phyloP scores from a whole-genome alignment of 2,888 invertebrate genomes.

The Morpho helenor region DNA sequence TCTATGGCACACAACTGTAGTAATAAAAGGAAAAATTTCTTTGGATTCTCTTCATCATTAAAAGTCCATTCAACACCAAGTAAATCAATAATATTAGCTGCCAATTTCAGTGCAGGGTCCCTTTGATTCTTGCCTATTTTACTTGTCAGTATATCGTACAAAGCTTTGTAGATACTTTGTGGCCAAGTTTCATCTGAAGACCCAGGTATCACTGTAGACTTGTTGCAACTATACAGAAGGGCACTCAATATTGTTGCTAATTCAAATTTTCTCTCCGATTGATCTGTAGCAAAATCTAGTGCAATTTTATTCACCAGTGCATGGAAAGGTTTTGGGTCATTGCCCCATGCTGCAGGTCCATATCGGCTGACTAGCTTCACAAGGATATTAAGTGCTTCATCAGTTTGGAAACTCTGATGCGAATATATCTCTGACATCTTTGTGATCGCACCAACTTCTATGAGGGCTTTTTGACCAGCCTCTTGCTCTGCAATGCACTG shows the following conservation, averaged over 20 bases:
- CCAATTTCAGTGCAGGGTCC: conserved; percentile 91
- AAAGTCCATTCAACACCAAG: conserved; percentile 92
- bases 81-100: conserved; percentile 88
- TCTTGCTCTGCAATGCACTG: conserved; percentile 89
- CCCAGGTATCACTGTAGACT: conserved; percentile 81
- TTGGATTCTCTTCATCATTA: conserved; percentile 87
- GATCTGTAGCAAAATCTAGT: conserved; percentile 92
- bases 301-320: conserved; percentile 90
- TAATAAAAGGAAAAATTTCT: conserved; percentile 89
- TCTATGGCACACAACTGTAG: conserved; percentile 95
- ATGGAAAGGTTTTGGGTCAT: conserved; percentile 88
- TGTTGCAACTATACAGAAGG: conserved; percentile 85
- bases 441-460: conserved; percentile 87
- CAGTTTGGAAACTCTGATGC: conserved; percentile 93
- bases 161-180: conserved; percentile 87
- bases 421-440: conserved; percentile 93
- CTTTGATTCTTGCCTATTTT: conserved; percentile 93
- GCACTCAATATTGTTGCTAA: conserved; percentile 89
- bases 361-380: conserved; percentile 86
- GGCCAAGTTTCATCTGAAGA: conserved; percentile 89
- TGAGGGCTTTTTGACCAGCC: conserved; percentile 88
- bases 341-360: conserved; percentile 87
- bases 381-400: conserved; percentile 90
- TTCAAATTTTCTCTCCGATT: conserved; percentile 93
- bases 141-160: conserved; percentile 90